Evolutionary conservation across 1,140 invertebrate genomes (phyloP).

Genomic region (Stegodyphus dumicola): DNA sequence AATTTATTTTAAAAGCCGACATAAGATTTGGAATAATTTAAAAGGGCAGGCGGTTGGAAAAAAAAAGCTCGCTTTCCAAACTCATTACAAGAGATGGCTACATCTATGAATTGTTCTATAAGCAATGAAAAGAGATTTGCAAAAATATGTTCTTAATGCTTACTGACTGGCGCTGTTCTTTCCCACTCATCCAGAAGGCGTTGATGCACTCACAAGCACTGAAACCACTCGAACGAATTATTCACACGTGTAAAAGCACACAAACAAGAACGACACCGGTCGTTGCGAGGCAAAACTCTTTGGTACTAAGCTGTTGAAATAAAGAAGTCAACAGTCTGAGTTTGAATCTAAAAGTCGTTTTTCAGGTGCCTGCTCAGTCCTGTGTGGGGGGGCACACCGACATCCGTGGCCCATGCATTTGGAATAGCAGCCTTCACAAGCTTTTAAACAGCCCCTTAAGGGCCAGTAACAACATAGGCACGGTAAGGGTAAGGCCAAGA

Average conservation of each 20-base stretch:
- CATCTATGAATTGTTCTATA: slow-evolving; percentile 11
- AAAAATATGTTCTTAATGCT: slow-evolving; percentile 3
- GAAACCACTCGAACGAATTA: neutral
- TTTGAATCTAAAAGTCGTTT: slow-evolving; percentile 72
- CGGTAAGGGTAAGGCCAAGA: slow-evolving; percentile 83
- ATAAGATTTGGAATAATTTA: too few relatives aligned
- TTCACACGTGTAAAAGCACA: slow-evolving; percentile 22
- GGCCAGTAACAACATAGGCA: slow-evolving; percentile 94
- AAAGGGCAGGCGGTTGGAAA: neutral
- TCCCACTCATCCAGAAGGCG: slow-evolving; percentile 18
- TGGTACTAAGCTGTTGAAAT: slow-evolving; percentile 39
- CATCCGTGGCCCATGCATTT: slow-evolving; percentile 80
- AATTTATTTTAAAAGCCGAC: too few relatives aligned
- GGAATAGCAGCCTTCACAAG: slow-evolving; percentile 84
- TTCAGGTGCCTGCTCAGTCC: slow-evolving; percentile 69
- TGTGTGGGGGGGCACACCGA: slow-evolving; percentile 68
- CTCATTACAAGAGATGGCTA: neutral
- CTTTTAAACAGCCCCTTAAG: slow-evolving; percentile 80
- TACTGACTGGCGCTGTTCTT: slow-evolving; percentile 19
- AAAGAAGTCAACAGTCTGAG: slow-evolving; percentile 65
- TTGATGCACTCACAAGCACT: slow-evolving; percentile 8
- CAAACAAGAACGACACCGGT: slow-evolving; percentile 35
- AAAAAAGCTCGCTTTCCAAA: neutral
- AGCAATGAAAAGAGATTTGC: slow-evolving; percentile 12
- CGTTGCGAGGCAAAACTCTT: slow-evolving; percentile 50